Conservation (phyloP, 1,140 invertebrate genomes). For the Caenorhabditis remanei region DNA sequence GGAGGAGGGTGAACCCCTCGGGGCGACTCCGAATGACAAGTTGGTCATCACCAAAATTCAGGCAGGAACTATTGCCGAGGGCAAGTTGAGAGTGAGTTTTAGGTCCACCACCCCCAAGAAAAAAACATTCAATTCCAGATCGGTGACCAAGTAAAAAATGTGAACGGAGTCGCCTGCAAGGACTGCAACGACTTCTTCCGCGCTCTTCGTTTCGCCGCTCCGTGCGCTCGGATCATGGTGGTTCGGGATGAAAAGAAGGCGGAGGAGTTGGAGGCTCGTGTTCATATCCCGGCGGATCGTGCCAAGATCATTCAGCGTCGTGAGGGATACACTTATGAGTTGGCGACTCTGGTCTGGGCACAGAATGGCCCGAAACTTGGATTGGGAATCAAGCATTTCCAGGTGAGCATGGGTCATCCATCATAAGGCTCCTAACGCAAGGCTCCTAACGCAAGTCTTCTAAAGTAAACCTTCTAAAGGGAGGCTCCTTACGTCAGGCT, state of each 20-base stretch:
- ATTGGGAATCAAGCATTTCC: conserved; percentile 72
- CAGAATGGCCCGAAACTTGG: conserved; percentile 71
- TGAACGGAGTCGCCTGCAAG: conserved; percentile 66
- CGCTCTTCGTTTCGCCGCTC: conserved; percentile 69
- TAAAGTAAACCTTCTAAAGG: too few relatives aligned
- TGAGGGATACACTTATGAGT: conserved; percentile 69
- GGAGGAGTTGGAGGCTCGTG: conserved; percentile 65
- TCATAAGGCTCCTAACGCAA: too few relatives aligned
- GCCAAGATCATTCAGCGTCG: conserved; percentile 71
- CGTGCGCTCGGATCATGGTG: conserved; percentile 62
- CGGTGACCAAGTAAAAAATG: conserved; percentile 69
- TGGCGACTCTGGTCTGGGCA: conserved; percentile 68
- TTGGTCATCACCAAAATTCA: conserved; percentile 70
- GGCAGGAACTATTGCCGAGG: conserved; percentile 69
- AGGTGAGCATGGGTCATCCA: too few relatives aligned
- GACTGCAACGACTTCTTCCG: conserved; percentile 72
- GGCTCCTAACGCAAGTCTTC: too few relatives aligned
- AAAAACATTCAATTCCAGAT: conserved; percentile 62
- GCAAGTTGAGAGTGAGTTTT: conserved; percentile 70
- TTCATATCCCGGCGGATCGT: conserved; percentile 72
- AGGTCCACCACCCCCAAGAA: conserved; percentile 1
- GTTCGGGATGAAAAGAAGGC: conserved; percentile 66
- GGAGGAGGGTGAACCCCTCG: conserved; percentile 70
- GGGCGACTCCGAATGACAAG: conserved; percentile 73
- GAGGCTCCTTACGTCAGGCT: not conserved